Base-by-base conservation (phyloP, 2,888 invertebrate genomes). In the Polymixis flavicincta region DNA sequence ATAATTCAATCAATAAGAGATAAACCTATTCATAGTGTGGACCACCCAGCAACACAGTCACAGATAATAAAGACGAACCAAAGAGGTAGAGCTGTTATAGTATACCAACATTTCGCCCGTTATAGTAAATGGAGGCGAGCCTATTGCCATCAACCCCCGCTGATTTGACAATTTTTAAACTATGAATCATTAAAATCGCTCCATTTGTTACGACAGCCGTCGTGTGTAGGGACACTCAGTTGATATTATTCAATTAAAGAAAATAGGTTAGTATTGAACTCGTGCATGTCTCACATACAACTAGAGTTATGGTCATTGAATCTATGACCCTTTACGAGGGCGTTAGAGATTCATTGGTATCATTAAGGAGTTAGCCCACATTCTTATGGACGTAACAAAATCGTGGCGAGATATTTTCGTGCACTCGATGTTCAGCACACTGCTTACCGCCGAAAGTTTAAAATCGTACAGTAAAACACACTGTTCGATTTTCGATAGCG, bases 1-100 rank as follows among this genome's bases (percentile, higher is more conserved):
- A 42, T 76, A 67, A 67, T 7, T 76, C 67, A 67, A 61, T 68
- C 28, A 61, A 8, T n/a, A 50, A 0, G 6, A 28, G 61, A 76
- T 61, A 68, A 17, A 19, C 13, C 32, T 76, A 76, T 55, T 61
- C 4, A 68, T 76, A 63, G 25, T 17, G 17, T 5, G 1, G 71
- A 61, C 69, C 79, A 69, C 74, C 61, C 55, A 52, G 28, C 55
- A 66, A 22, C 37, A 25, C 32, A 22, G 32, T 45, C 19, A 25
- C 55, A 17, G 28, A 55, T 25, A 48, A n/a, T 25, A 13, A 25
- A 54, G 11, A 52, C 9, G 25, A 60, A 52, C 3, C 32, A 52
- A 54, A n/a, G 1, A 1, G n/a, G n/a, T 19, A 11, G 19, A 37
- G 32, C 8, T 37, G 19, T 8, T 7, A 11, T 1, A 45, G 42